Evolutionary conservation across 2,888 invertebrate genomes (phyloP).

Genomic region (Phalera bucephala): DNA sequence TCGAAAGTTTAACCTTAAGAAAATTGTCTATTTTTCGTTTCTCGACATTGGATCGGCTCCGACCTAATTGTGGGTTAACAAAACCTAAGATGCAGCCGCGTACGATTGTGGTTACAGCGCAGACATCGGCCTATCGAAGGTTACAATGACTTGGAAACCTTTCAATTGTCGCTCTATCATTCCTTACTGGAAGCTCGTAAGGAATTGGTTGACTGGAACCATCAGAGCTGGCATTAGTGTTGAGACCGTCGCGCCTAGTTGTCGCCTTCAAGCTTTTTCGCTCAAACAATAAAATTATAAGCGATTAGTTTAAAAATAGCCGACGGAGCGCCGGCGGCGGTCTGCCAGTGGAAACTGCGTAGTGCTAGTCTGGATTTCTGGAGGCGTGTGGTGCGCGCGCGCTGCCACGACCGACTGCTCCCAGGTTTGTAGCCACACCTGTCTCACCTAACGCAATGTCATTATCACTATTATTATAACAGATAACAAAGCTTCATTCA

Average conservation of each 20-base stretch:
- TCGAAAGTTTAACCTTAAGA: background rate
- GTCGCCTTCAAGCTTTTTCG: conserved; percentile 74
- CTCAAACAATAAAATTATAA: conserved; percentile 82
- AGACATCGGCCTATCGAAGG: conserved; percentile 22
- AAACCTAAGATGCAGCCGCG: background rate
- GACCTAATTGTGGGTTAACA: background rate
- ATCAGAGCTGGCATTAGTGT: conserved; percentile 66
- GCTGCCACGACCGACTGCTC: conserved; percentile 56
- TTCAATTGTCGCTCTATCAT: conserved; percentile 34
- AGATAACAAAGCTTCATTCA: conserved; percentile 64
- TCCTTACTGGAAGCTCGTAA: conserved; percentile 36
- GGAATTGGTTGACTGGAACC: conserved; percentile 46
- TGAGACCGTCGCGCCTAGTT: conserved; percentile 69
- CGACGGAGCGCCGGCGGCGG: conserved; percentile 46
- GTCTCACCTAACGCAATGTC: conserved; percentile 73
- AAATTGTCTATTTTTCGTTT: background rate
- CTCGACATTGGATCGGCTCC: background rate
- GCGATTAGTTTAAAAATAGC: conserved; percentile 74
- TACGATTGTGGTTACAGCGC: too few species aligned
- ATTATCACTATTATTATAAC: conserved; percentile 75
- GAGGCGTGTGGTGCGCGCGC: conserved; percentile 72
- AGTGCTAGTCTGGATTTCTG: conserved; percentile 66
- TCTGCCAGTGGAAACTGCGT: conserved; percentile 45
- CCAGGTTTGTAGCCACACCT: conserved; percentile 71
- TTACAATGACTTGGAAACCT: conserved; percentile 33